phyloP scores from a whole-genome alignment of 2,888 invertebrate species.

The Sphinx pinastri region DNA sequence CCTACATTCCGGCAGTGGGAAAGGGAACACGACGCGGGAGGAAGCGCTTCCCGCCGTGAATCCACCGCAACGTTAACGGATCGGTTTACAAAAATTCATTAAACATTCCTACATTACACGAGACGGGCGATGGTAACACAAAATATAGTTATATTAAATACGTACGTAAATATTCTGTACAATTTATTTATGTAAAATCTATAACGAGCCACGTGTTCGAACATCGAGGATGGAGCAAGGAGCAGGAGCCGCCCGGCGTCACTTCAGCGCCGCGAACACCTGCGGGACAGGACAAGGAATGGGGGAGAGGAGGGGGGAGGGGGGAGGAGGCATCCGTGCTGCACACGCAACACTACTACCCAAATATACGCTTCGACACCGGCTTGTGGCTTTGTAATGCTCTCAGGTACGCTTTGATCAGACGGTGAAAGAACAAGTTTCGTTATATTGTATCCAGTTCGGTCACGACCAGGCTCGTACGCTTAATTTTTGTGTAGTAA shows the following conservation, averaged over 20 bases:
- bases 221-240: conserved; percentile 25
- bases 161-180: conserved; percentile 54
- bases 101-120: conserved; percentile 43
- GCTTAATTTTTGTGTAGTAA: not conserved
- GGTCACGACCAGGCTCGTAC: not conserved
- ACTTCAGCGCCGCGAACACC: conserved; percentile 46
- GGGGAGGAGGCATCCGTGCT: conserved; percentile 1
- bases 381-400: too few species aligned
- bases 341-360: not conserved
- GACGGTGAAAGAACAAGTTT: too few species aligned
- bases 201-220: conserved; percentile 28
- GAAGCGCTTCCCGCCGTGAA: not conserved
- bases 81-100: conserved; percentile 20
- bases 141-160: conserved; percentile 40
- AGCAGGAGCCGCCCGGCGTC: conserved; percentile 28
- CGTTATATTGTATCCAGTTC: too few species aligned
- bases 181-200: conserved; percentile 36
- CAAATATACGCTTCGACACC: not conserved
- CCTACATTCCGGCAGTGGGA: not conserved
- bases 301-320: conserved; percentile 23
- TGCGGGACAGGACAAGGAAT: conserved; percentile 41
- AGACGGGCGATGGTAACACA: conserved; percentile 42
- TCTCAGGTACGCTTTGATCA: too few species aligned
- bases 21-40: too few species aligned
- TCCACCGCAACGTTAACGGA: not conserved